phyloP scores from a whole-genome alignment of 2,797 vertebrate genomes.

The Urophycis tenuis region DNA sequence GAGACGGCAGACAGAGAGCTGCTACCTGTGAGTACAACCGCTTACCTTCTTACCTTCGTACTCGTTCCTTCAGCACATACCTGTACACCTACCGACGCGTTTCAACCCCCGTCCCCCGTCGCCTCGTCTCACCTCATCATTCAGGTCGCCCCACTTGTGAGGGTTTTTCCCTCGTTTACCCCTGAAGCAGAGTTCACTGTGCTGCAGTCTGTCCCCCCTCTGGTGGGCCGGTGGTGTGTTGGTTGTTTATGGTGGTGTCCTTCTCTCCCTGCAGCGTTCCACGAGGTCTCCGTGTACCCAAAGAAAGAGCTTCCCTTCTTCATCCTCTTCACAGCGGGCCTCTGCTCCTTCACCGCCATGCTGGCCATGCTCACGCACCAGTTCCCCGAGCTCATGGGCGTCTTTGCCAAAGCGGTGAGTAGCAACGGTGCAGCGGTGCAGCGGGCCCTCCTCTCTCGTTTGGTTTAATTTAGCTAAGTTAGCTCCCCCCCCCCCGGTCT shows the following conservation, averaged over 20 bases:
- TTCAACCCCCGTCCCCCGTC: no score
- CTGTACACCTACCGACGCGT: no score
- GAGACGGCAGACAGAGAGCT: constrained; percentile 97
- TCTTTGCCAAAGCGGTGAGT: constrained; percentile 98
- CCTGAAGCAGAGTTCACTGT: neutral
- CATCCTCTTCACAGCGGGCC: constrained; percentile 98
- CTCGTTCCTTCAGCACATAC: no score
- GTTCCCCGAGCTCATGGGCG: constrained; percentile 96
- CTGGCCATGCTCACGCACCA: constrained; percentile 97
- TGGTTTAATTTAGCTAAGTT: no score
- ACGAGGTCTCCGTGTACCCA: constrained; percentile 97
- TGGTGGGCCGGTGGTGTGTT: neutral
- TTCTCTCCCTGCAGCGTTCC: constrained; percentile 77
- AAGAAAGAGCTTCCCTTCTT: constrained; percentile 99
- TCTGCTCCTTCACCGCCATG: constrained; percentile 97
- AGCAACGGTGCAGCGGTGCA: neutral
- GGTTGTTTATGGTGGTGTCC: neutral
- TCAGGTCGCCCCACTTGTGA: neutral
- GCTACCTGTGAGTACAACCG: constrained; percentile 79
- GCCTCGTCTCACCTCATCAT: no score
- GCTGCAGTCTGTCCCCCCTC: neutral
- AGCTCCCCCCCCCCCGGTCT: no score
- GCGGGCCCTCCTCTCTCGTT: no score
- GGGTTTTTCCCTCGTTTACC: neutral
- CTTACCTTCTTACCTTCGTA: no score